phyloP scores from a whole-genome alignment of 2,113 vertebrate genomes.

The Pteronura brasiliensis region DNA sequence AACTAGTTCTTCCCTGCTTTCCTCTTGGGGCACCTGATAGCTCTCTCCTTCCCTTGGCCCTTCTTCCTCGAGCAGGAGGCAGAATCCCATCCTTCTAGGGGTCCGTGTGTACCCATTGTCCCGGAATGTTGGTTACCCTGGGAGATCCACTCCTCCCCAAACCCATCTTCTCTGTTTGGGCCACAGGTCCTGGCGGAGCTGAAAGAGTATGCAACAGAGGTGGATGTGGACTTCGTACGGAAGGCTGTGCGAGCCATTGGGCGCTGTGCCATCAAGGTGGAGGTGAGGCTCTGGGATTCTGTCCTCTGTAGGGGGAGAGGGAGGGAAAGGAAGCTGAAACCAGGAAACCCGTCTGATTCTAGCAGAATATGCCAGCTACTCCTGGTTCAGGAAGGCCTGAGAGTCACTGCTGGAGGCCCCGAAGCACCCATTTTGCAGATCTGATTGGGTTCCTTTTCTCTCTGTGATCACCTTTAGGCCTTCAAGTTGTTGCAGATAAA shows the following conservation, averaged over 20 bases:
- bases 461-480: background rate
- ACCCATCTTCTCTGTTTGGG: background rate
- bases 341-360: background rate
- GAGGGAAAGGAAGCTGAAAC: background rate
- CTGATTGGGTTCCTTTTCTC: background rate
- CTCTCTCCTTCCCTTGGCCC: background rate
- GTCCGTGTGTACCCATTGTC: background rate
- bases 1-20: background rate
- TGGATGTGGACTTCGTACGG: conserved; percentile 98
- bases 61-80: background rate
- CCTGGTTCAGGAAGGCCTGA: background rate
- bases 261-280: conserved; percentile 98
- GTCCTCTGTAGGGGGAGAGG: background rate
- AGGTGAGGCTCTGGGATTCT: conserved; percentile 84
- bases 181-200: conserved; percentile 95
- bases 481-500: background rate
- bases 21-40: background rate
- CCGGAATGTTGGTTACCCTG: background rate
- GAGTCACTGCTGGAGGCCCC: background rate
- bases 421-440: background rate
- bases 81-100: background rate
- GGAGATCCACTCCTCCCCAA: background rate
- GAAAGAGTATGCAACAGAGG: conserved; percentile 98
- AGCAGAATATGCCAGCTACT: background rate
- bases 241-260: conserved; percentile 98